Percentiles rank a stretch among this genome's conserved stretches.
phyloP scores from a whole-genome alignment of 2,888 invertebrate genomes.

The Drosophila anomalata region DNA sequence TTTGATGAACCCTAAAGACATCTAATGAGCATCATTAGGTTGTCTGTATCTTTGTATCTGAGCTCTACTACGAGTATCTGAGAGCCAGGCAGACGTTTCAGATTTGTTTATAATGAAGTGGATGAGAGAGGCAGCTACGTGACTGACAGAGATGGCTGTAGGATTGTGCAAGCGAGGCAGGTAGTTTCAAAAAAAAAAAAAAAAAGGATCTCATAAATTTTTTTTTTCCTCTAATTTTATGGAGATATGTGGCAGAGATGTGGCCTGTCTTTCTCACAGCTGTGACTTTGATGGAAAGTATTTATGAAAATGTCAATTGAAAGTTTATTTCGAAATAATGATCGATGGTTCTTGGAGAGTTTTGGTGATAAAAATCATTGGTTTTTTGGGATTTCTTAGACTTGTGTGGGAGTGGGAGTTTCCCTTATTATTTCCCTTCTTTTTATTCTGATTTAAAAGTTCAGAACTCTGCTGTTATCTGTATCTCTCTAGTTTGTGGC shows the following conservation, averaged over 20 bases:
- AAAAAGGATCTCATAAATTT: slow-evolving; percentile 3
- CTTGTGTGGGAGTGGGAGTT: background rate
- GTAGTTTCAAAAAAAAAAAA: background rate
- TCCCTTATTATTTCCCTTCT: background rate
- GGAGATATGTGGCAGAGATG: slow-evolving; percentile 1
- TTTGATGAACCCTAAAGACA: slow-evolving; percentile 64
- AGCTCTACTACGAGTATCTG: slow-evolving; percentile 5
- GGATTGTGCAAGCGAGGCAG: slow-evolving; percentile 9
- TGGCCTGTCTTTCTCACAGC: background rate
- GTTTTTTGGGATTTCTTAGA: background rate
- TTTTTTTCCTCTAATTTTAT: slow-evolving; percentile 28
- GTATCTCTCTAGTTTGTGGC: background rate
- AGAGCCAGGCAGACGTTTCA: background rate
- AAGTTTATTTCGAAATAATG: slow-evolving; percentile 48
- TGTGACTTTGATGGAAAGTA: slow-evolving; percentile 66
- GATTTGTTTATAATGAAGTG: slow-evolving; percentile 64
- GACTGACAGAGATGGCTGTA: slow-evolving; percentile 32
- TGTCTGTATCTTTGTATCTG: slow-evolving; percentile 38
- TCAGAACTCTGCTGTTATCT: background rate
- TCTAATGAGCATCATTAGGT: slow-evolving; percentile 78
- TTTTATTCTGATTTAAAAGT: slow-evolving; percentile 1
- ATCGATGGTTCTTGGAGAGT: slow-evolving; percentile 32
- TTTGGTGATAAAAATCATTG: slow-evolving; percentile 1
- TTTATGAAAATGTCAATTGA: slow-evolving; percentile 44
- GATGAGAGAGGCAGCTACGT: slow-evolving; percentile 46